Base-by-base conservation (phyloP, 2,797 vertebrate species). In the Sebastes oblongus region DNA sequence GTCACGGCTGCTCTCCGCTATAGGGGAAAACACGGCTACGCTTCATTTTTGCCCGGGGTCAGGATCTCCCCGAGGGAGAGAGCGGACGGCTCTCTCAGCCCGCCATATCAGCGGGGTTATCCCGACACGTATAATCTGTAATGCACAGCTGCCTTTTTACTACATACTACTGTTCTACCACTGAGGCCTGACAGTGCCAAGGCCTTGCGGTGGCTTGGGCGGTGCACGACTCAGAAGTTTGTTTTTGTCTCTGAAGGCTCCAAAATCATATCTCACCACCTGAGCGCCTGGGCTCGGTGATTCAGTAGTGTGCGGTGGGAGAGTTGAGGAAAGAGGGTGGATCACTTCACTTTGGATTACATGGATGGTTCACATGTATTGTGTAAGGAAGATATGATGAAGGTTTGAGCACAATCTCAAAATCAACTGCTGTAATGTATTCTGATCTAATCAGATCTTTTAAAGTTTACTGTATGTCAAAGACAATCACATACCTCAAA, bases 181-280 rank as follows among this genome's bases (percentile, higher is more conserved):
- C 90, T 89, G 86, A 91, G 77, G 86, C 76, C 83, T 80, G 76
- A 82, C 89, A 70, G 89, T 81, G 84, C 86, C 85, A 86, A 87
- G 78, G 86, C 79, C 86, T 46, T 90, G 83, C 61, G 82, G 92
- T 86, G 90, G 87, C 88, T 85, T 85, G 91, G 94, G 91, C 65
- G 91, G 89, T 85, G 81, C 71, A 84, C 79, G 76, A 83, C 83
- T 91, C 81, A 88, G 85, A 78, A 87, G 86, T 91, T 93, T 91
- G 87, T 90, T 94, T 91, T 89, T 85, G 78, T 88, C 87, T 84
- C 24, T 80, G 46, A 83, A 78, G 85, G 82, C 80, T 75, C 72
- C 80, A 88, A 88, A 91, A 86, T 89, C 92, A 85, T 82, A 91
- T 90, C 84, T 93, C 81, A 90, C 79, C 90, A 94, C 93, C 91